phyloP scores from a whole-genome alignment of 2,113 vertebrate species.

The Halichoerus grypus region DNA sequence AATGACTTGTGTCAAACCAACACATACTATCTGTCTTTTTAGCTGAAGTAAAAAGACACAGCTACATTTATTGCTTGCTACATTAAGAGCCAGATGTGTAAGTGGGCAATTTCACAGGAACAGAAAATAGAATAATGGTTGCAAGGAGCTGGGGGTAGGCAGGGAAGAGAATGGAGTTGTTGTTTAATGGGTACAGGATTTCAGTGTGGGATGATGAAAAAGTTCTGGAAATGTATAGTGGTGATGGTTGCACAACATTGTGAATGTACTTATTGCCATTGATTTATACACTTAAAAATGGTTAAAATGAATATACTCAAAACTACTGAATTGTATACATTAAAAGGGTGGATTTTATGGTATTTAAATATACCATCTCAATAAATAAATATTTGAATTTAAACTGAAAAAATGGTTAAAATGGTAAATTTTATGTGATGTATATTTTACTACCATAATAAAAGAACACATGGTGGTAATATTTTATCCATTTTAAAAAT shows the following conservation, averaged over 20 bases:
- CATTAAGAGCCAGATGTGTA: neutral
- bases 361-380: neutral
- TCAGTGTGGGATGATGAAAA: neutral
- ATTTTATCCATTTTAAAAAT: constrained; percentile 39
- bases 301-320: neutral
- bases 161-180: neutral
- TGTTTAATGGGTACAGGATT: neutral
- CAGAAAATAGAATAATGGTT: neutral
- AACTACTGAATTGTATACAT: neutral
- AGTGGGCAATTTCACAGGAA: neutral
- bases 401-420: neutral
- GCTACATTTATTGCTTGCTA: neutral
- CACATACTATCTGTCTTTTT: neutral
- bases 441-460: neutral
- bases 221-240: neutral
- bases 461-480: neutral
- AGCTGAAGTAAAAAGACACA: neutral
- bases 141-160: no score
- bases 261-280: neutral
- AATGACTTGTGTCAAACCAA: neutral
- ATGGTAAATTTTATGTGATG: neutral
- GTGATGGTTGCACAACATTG: neutral
- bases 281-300: neutral
- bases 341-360: neutral
- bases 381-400: neutral